Evolutionary conservation across 2,797 vertebrate genomes (phyloP).

Genomic region (Pagetopsis macropterus): DNA sequence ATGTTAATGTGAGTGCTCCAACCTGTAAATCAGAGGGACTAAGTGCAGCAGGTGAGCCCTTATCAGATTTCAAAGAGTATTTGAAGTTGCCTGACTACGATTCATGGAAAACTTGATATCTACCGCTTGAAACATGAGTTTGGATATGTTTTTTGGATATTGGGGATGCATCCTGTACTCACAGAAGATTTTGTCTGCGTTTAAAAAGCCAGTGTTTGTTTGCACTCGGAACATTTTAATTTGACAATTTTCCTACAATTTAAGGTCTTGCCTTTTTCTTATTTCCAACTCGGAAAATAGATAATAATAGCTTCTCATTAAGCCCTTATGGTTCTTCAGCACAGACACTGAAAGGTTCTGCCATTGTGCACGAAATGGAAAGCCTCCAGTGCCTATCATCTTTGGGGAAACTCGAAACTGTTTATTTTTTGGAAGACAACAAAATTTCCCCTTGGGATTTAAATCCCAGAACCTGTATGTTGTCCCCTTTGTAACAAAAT

Average conservation of each 20-base stretch:
- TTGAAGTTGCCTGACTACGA: slow-evolving; percentile 4
- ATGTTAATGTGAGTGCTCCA: neutral
- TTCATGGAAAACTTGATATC: slow-evolving; percentile 14
- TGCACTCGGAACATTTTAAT: neutral
- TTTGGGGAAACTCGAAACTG: slow-evolving; percentile 46
- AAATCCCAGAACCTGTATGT: slow-evolving; percentile 2
- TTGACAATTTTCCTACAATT: slow-evolving; percentile 22
- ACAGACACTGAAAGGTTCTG: slow-evolving; percentile 37
- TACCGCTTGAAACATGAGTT: neutral
- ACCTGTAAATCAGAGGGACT: slow-evolving; percentile 28
- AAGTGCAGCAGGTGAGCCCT: slow-evolving; percentile 34
- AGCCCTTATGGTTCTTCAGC: slow-evolving; percentile 26
- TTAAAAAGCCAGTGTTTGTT: neutral
- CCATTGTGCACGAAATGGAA: slow-evolving; percentile 49
- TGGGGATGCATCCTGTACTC: neutral
- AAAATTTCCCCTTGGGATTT: slow-evolving; percentile 9
- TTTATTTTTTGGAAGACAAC: too few species aligned
- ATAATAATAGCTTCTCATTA: slow-evolving; percentile 49
- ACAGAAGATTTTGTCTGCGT: neutral
- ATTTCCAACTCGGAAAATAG: slow-evolving; percentile 30
- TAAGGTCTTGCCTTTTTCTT: slow-evolving; percentile 45
- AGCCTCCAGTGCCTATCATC: slow-evolving; percentile 45
- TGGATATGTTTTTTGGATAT: neutral
- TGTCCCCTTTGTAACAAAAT: neutral
- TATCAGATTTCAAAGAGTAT: slow-evolving; percentile 19